Evolutionary conservation across 2,113 vertebrate species (phyloP).

Genomic region (Platysternon megacephalum): DNA sequence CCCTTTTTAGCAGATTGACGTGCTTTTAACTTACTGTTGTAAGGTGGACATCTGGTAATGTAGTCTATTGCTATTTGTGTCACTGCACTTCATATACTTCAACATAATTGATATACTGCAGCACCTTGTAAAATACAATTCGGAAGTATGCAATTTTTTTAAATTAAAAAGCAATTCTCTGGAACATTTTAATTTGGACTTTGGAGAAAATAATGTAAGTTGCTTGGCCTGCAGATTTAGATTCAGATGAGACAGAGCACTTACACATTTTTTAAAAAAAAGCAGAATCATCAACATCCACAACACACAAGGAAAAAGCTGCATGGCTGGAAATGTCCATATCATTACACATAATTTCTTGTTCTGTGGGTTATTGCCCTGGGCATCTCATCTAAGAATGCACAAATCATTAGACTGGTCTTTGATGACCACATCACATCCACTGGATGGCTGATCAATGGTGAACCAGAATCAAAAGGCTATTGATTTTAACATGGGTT

Average conservation of each 20-base stretch:
- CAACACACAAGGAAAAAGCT: not conserved
- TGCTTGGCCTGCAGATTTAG: not conserved
- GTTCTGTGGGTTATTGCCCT: not conserved
- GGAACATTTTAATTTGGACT: not conserved
- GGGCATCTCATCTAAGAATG: not conserved
- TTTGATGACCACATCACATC: not conserved
- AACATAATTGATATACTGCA: not conserved
- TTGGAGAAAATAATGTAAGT: not conserved
- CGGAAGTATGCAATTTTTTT: not conserved
- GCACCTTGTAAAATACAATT: not conserved
- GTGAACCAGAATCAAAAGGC: not conserved
- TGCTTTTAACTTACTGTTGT: not conserved
- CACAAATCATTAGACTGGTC: not conserved
- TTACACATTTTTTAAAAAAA: not conserved
- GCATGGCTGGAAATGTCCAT: not conserved
- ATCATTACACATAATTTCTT: not conserved
- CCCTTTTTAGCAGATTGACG: slow-evolving; percentile 14
- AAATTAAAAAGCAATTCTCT: not conserved
- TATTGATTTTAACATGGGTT: not conserved
- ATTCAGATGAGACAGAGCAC: not conserved
- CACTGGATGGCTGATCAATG: not conserved
- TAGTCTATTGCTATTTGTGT: not conserved
- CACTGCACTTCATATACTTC: not conserved
- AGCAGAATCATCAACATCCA: not conserved
- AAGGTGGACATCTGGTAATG: not conserved